Evolutionary conservation across 2,888 invertebrate species (phyloP).

Genomic region (Malthinus seriepunctatus): DNA sequence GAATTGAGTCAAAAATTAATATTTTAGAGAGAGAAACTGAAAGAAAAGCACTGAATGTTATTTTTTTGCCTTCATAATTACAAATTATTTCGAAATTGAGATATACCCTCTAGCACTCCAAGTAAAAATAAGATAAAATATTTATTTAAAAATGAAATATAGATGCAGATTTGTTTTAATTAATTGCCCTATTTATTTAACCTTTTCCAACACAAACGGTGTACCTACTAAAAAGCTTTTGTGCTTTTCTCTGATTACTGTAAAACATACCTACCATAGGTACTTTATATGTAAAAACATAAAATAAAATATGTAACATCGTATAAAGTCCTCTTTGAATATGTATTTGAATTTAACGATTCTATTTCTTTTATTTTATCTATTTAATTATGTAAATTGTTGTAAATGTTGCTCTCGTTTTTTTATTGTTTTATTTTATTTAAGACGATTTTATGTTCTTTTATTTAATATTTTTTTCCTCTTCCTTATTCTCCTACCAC

Average conservation of each 20-base stretch:
- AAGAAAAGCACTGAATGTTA: not conserved
- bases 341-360: constrained; percentile 1
- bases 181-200: constrained; percentile 12
- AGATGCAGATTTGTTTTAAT: constrained; percentile 13
- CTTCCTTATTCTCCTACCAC: too few relatives aligned
- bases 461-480: too few relatives aligned
- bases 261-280: constrained; percentile 2
- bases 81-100: not conserved
- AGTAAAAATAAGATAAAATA: not conserved
- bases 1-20: too few relatives aligned
- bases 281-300: constrained; percentile 2
- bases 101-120: not conserved
- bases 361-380: too few relatives aligned
- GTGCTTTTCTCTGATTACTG: constrained; percentile 10
- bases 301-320: constrained; percentile 10
- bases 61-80: not conserved
- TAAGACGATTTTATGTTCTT: too few relatives aligned
- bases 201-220: constrained; percentile 6
- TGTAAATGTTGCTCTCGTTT: too few relatives aligned
- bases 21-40: not conserved
- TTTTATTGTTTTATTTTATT: too few relatives aligned
- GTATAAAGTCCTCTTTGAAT: constrained; percentile 7
- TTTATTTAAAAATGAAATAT: constrained; percentile 3
- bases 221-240: not conserved
- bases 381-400: too few relatives aligned